A percentile compares a stretch with the other conserved stretches of the same genome.
These are phyloP conservation scores for Emydocephalus ijimae DNA, from an alignment of 2,113 vertebrate genomes.

Conservation along the genomic window DNA sequence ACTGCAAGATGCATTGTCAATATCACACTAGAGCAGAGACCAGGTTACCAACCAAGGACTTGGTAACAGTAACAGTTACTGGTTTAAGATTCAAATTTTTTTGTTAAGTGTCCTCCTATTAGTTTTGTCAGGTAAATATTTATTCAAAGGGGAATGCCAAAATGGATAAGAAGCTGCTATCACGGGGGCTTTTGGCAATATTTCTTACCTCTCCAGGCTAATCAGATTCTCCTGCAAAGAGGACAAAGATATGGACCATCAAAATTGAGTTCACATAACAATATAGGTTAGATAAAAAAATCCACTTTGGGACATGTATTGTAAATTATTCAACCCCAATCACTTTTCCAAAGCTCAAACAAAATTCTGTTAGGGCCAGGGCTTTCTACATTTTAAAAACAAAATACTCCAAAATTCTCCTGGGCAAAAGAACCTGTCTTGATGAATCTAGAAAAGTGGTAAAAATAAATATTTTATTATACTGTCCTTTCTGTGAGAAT, in stretches of 20 bases:
- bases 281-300: background rate
- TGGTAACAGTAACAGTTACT: background rate
- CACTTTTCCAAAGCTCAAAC: background rate
- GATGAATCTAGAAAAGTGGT: background rate
- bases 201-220: background rate
- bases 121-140: background rate
- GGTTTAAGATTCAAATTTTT: background rate
- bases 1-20: background rate
- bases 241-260: background rate
- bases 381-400: background rate
- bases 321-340: background rate
- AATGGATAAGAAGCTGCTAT: background rate
- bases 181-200: background rate
- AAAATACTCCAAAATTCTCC: background rate
- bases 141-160: background rate
- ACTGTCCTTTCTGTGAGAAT: background rate
- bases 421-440: background rate
- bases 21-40: background rate
- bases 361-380: background rate
- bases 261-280: background rate
- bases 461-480: background rate
- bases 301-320: background rate
- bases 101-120: background rate
- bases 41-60: background rate
- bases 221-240: background rate